Percentiles rank a stretch among this genome's conserved stretches.
phyloP scores from a whole-genome alignment of 2,797 vertebrate genomes.

The Lacerta viridis region DNA sequence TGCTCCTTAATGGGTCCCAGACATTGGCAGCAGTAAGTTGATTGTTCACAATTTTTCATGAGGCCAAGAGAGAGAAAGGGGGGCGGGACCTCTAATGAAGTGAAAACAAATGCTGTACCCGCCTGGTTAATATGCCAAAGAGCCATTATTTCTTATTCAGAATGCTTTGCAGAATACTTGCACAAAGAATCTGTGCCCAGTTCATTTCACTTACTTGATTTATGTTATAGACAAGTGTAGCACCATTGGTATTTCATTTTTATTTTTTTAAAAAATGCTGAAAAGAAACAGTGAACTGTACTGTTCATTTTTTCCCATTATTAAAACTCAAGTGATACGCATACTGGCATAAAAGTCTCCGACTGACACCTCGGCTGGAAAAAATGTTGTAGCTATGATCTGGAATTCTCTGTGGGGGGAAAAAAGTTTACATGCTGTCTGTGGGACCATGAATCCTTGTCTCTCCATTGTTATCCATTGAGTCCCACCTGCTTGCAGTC shows the following conservation, averaged over 20 bases:
- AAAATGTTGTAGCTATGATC: neutral
- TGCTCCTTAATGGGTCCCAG: constrained; percentile 77
- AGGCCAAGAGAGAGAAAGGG: constrained; percentile 15
- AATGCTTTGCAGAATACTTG: neutral
- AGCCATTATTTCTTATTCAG: constrained; percentile 28
- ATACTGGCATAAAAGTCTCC: neutral
- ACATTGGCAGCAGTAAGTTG: constrained; percentile 65
- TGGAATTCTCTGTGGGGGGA: neutral
- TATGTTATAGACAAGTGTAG: neutral
- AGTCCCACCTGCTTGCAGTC: neutral
- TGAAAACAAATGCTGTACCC: constrained; percentile 56
- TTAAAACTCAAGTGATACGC: neutral
- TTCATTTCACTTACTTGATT: constrained; percentile 25
- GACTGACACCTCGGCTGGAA: neutral
- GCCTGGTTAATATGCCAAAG: neutral
- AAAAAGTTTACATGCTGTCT: neutral
- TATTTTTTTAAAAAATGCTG: neutral
- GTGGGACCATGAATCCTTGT: too few relatives aligned
- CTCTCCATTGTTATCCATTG: neutral
- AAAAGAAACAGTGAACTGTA: neutral
- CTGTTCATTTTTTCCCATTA: constrained; percentile 2
- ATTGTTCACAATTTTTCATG: constrained; percentile 66
- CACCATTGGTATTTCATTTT: neutral
- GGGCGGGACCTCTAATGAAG: constrained; percentile 34
- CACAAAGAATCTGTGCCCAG: neutral